Conservation (phyloP, 2,888 invertebrate genomes). For the Folsomia candida region DNA sequence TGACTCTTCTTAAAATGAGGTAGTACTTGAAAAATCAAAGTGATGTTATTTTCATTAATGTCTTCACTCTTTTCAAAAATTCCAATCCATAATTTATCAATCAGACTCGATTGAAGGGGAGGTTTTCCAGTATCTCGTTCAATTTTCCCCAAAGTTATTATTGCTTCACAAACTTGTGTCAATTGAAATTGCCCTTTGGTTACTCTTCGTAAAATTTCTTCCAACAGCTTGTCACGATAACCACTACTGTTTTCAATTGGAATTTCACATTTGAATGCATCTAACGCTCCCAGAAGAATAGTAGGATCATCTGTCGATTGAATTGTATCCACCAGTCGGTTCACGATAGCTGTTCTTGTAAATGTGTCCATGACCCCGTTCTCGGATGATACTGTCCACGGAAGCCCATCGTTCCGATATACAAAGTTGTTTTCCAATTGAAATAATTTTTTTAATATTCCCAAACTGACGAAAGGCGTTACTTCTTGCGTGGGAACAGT, state of each 20-base stretch:
- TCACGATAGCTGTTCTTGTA: constrained; percentile 56
- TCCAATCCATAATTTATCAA: constrained; percentile 68
- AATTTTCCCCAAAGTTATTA: constrained; percentile 60
- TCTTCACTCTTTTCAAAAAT: constrained; percentile 61
- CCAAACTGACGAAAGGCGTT: constrained; percentile 56
- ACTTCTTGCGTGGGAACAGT: constrained; percentile 57
- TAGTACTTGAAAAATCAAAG: constrained; percentile 61
- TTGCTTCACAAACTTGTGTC: constrained; percentile 62
- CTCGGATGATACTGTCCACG: constrained; percentile 50
- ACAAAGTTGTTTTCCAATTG: constrained; percentile 55
- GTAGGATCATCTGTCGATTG: constrained; percentile 54
- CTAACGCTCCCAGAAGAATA: constrained; percentile 55
- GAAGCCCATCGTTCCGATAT: constrained; percentile 51
- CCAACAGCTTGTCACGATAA: constrained; percentile 60
- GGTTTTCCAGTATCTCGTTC: constrained; percentile 54
- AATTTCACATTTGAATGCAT: constrained; percentile 54
- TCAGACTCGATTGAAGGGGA: constrained; percentile 56
- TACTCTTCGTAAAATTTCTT: constrained; percentile 63
- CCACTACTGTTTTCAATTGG: constrained; percentile 23
- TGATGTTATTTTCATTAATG: constrained; percentile 62
- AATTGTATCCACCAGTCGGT: constrained; percentile 58
- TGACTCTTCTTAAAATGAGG: constrained; percentile 63
- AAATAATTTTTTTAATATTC: constrained; percentile 57
- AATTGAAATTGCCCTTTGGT: constrained; percentile 63
- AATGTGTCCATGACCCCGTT: constrained; percentile 54